Conservation (phyloP, 2,888 invertebrate genomes). For the Drosophila subsilvestris region DNA sequence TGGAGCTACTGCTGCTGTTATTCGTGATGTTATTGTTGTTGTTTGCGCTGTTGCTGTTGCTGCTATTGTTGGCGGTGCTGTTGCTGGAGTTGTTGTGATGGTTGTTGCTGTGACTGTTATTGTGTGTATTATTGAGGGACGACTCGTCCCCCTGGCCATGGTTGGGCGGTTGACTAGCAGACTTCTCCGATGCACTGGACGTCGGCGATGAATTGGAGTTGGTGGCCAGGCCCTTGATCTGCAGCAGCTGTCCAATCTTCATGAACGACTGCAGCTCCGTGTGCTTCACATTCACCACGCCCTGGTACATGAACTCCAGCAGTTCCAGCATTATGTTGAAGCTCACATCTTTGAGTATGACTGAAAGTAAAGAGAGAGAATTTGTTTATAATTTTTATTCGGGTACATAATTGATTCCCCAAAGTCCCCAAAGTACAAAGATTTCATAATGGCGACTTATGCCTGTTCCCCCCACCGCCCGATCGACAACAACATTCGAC, state of each 20-base stretch:
- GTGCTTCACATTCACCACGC: constrained; percentile 86
- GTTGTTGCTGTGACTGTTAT: constrained; percentile 43
- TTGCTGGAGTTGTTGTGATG: constrained; percentile 43
- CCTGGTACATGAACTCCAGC: constrained; percentile 87
- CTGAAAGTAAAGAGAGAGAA: constrained; percentile 53
- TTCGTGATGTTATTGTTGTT: constrained; percentile 41
- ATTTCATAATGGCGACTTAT: constrained; percentile 4
- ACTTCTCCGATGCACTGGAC: constrained; percentile 77
- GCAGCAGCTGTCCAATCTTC: constrained; percentile 84
- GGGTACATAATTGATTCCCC: not conserved
- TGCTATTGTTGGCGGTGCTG: constrained; percentile 37
- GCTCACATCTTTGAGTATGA: constrained; percentile 86
- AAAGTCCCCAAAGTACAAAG: not conserved
- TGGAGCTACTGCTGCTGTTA: constrained; percentile 16
- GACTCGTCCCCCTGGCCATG: constrained; percentile 54
- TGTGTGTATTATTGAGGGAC: constrained; percentile 43
- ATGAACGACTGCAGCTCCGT: constrained; percentile 84
- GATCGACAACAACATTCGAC: constrained; percentile 39
- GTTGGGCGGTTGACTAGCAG: constrained; percentile 62
- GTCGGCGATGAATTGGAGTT: constrained; percentile 74
- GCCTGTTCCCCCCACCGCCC: constrained; percentile 7
- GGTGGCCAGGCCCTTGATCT: constrained; percentile 84
- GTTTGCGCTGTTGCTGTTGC: constrained; percentile 21
- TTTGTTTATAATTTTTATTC: not conserved
- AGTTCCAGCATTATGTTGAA: constrained; percentile 86